A percentile compares a stretch with the other conserved stretches of the same genome.
These are phyloP conservation scores for Bos indicus DNA, from an alignment of 2,113 vertebrate species.

Conservation along the genomic window DNA sequence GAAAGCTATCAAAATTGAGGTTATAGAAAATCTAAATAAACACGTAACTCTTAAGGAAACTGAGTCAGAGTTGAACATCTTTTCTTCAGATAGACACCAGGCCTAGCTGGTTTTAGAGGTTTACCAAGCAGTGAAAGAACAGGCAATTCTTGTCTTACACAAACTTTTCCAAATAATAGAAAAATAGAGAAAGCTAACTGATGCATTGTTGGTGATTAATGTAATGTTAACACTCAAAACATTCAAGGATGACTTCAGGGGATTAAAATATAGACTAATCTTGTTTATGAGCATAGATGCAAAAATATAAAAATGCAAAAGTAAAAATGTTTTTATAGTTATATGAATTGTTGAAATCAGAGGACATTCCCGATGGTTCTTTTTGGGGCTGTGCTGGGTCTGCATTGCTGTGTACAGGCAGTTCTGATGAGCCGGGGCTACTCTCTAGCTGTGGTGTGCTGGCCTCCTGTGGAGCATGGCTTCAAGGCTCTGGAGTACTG, in stretches of 20 bases:
- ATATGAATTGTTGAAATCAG: background rate
- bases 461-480: background rate
- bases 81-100: background rate
- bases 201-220: background rate
- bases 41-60: background rate
- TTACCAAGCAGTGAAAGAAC: background rate
- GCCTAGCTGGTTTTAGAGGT: background rate
- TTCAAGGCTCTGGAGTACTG: background rate
- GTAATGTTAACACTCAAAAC: background rate
- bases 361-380: background rate
- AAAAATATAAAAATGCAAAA: background rate
- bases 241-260: background rate
- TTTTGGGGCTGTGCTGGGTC: background rate
- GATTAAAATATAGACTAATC: background rate
- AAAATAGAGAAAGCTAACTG: background rate
- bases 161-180: background rate
- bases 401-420: background rate
- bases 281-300: background rate
- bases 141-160: background rate
- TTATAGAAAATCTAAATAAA: background rate
- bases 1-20: background rate
- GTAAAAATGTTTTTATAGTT: background rate
- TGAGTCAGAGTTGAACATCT: background rate
- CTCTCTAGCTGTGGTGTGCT: background rate
- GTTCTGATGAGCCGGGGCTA: accelerated